These are phyloP conservation scores for Leuctra nigra DNA, from an alignment of 2,888 invertebrate genomes.

Conservation along the genomic window DNA sequence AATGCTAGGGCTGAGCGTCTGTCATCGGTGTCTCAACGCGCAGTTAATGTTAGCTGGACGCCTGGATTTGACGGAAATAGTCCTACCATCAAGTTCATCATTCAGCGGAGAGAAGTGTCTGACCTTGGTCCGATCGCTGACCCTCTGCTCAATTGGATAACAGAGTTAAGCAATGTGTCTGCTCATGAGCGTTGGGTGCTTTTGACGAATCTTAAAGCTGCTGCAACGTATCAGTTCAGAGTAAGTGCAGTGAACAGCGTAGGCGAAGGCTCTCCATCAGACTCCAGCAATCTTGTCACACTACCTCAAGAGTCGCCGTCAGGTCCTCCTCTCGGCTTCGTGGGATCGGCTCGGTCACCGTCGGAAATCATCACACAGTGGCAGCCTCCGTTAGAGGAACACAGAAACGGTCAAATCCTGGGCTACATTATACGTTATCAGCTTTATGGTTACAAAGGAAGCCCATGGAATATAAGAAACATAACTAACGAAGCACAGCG, in stretches of 20 bases:
- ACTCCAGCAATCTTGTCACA: conserved; percentile 81
- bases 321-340: conserved; percentile 90
- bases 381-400: conserved; percentile 92
- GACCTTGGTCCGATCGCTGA: conserved; percentile 81
- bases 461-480: conserved; percentile 87
- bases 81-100: conserved; percentile 84
- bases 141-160: conserved; percentile 80
- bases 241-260: conserved; percentile 96
- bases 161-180: conserved; percentile 79
- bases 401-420: conserved; percentile 89
- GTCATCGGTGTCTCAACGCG: conserved; percentile 51
- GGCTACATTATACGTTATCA: conserved; percentile 92
- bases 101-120: conserved; percentile 85
- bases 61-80: conserved; percentile 97
- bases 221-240: conserved; percentile 92
- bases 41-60: conserved; percentile 90
- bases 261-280: conserved; percentile 88
- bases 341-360: conserved; percentile 88
- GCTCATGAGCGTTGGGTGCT: conserved; percentile 70
- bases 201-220: conserved; percentile 82
- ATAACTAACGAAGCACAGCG: conserved; percentile 90
- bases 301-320: conserved; percentile 98
- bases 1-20: conserved; percentile 70
- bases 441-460: conserved; percentile 65
- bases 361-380: conserved; percentile 96